phyloP scores from a whole-genome alignment of 2,888 invertebrate genomes.

The Zelleria hepariella region DNA sequence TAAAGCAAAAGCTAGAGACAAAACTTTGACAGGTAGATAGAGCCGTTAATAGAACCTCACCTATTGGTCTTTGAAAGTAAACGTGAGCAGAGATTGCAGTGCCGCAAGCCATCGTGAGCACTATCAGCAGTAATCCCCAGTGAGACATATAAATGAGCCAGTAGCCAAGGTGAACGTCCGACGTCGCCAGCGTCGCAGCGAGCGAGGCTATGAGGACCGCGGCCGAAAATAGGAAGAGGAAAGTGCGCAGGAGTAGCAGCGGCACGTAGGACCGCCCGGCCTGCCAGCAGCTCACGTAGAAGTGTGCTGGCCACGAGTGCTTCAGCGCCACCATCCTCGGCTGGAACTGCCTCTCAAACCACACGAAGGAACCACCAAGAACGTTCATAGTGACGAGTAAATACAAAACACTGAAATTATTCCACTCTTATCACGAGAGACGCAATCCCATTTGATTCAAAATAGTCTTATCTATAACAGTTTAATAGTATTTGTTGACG shows the following conservation, averaged over 20 bases:
- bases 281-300: conserved; percentile 55
- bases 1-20: conserved; percentile 10
- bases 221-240: conserved; percentile 39
- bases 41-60: conserved; percentile 19
- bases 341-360: conserved; percentile 25
- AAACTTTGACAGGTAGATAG: not conserved
- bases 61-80: conserved; percentile 38
- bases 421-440: not conserved
- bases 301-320: conserved; percentile 38
- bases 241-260: conserved; percentile 29
- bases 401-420: too few species aligned
- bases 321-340: conserved; percentile 38
- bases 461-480: not conserved
- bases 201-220: conserved; percentile 33
- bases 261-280: conserved; percentile 35
- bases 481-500: not conserved
- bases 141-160: conserved; percentile 63
- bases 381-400: not conserved
- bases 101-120: conserved; percentile 36
- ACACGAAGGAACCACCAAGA: conserved; percentile 17
- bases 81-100: conserved; percentile 39
- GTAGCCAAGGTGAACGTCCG: conserved; percentile 30
- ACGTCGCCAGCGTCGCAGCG: conserved; percentile 30
- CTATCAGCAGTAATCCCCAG: conserved; percentile 51
- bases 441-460: not conserved